Conservation (phyloP, 1,140 invertebrate genomes). For the Bombus terrestris region DNA sequence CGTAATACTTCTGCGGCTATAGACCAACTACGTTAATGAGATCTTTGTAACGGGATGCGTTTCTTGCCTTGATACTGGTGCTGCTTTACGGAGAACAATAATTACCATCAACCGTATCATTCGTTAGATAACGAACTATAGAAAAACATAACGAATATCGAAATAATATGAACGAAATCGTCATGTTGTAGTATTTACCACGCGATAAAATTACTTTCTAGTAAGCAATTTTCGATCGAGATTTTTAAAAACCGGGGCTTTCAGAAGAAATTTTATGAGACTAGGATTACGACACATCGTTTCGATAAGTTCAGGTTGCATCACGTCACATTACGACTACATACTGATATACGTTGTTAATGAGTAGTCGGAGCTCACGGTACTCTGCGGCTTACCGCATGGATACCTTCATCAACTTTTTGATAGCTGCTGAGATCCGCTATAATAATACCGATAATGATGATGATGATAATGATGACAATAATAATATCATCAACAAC, state of each 20-base stretch:
- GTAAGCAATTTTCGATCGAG: neutral
- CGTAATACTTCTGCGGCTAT: constrained; percentile 13
- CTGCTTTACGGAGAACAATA: constrained; percentile 6
- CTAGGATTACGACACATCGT: constrained; percentile 7
- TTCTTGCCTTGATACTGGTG: constrained; percentile 4
- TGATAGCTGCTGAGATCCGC: constrained; percentile 19
- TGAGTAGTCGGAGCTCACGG: constrained; percentile 44
- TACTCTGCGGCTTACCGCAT: constrained; percentile 54
- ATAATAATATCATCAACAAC: constrained; percentile 14
- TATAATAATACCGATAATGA: constrained; percentile 37
- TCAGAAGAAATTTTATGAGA: neutral
- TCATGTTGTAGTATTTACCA: neutral
- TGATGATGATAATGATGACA: neutral
- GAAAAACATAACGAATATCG: too few species aligned
- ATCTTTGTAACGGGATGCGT: constrained; percentile 30
- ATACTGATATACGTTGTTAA: constrained; percentile 40
- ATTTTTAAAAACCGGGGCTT: neutral
- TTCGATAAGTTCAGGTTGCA: constrained; percentile 31
- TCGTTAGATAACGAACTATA: neutral
- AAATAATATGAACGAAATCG: neutral
- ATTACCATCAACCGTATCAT: neutral
- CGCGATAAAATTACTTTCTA: neutral
- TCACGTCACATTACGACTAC: constrained; percentile 19
- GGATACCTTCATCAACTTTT: constrained; percentile 45
- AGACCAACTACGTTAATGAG: constrained; percentile 21